Conservation (phyloP, 64 coral and sea anemone genomes). For the Trachythela sp. region DNA sequence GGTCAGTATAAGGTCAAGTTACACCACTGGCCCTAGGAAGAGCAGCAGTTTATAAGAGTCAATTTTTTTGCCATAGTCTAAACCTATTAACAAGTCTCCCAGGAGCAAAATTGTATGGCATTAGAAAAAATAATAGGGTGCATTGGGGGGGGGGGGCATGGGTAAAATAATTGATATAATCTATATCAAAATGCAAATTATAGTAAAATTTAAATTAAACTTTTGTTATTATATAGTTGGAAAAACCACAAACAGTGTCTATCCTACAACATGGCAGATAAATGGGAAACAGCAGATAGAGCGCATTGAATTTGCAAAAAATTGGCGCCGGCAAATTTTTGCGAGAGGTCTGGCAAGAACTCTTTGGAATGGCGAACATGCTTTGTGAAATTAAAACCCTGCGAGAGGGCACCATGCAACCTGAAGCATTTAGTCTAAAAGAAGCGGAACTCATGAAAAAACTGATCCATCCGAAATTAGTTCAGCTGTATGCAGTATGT, state of each 20-base stretch:
- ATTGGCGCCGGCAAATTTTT: conserved; percentile 91
- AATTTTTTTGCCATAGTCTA: too few relatives aligned
- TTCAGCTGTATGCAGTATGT: conserved; percentile 94
- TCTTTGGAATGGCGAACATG: conserved; percentile 83
- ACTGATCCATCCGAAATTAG: conserved; percentile 84
- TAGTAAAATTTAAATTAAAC: neutral
- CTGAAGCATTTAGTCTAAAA: conserved; percentile 75
- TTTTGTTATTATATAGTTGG: conserved; percentile 48
- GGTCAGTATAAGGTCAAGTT: too few relatives aligned
- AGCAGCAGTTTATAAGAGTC: too few relatives aligned
- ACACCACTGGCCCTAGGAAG: too few relatives aligned
- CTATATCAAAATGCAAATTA: neutral
- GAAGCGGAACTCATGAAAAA: conserved; percentile 99
- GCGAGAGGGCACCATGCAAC: conserved; percentile 85
- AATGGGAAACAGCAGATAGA: conserved; percentile 74
- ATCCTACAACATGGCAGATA: conserved; percentile 82
- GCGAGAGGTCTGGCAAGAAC: conserved; percentile 94
- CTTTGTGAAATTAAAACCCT: conserved; percentile 88
- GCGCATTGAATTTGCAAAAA: conserved; percentile 51
- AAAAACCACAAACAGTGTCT: conserved; percentile 87
- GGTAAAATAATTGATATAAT: neutral
- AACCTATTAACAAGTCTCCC: neutral
- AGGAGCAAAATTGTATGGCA: neutral
- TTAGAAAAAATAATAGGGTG: too few relatives aligned
- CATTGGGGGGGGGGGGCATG: too few relatives aligned